phyloP scores from a whole-genome alignment of 2,113 vertebrate genomes.

The Dryoscopus gambensis region DNA sequence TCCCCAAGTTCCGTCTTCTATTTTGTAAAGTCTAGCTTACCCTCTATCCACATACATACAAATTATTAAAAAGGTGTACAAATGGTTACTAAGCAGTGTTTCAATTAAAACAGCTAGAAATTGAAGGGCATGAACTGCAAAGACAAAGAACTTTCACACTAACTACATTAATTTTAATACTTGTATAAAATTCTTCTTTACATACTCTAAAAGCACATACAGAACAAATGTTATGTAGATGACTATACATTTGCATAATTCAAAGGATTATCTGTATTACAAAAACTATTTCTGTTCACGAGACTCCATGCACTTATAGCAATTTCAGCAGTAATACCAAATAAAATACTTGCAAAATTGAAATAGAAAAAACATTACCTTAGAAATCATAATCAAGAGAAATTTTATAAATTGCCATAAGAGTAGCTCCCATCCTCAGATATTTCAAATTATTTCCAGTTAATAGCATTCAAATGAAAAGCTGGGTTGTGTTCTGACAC shows the following conservation, averaged over 20 bases:
- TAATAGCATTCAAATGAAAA: background rate
- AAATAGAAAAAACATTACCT: background rate
- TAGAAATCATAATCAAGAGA: background rate
- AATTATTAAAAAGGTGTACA: background rate
- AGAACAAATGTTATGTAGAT: background rate
- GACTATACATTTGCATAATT: background rate
- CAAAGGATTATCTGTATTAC: background rate
- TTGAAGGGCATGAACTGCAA: background rate
- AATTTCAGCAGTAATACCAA: background rate
- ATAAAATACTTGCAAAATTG: background rate
- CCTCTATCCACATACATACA: background rate
- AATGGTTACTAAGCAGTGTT: background rate
- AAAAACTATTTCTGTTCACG: background rate
- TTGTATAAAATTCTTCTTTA: background rate
- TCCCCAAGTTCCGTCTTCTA: background rate
- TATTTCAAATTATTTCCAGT: background rate
- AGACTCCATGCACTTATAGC: background rate
- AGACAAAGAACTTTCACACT: background rate
- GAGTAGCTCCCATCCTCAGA: background rate
- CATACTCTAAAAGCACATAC: background rate
- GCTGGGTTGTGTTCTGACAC: constrained; percentile 5
- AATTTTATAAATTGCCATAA: background rate
- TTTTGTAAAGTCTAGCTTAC: background rate
- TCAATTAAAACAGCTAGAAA: background rate
- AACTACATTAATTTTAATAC: background rate